phyloP scores from a whole-genome alignment of 2,888 invertebrate species.

The Leptopilina syphax region DNA sequence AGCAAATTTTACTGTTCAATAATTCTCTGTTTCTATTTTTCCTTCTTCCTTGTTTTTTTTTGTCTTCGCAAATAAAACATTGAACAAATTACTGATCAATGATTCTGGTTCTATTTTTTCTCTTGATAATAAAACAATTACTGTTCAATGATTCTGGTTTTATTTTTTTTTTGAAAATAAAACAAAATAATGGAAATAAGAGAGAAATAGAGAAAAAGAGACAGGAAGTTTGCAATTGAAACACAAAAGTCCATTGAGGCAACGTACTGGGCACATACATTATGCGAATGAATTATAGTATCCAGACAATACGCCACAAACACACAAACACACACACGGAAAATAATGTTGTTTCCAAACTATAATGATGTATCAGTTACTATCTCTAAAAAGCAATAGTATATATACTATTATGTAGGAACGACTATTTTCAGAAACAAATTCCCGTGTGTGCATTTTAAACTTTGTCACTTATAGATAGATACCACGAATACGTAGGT shows the following conservation, averaged over 20 bases:
- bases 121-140: too few species aligned
- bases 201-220: not conserved
- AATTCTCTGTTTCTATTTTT: too few species aligned
- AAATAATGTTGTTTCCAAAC: slow-evolving; percentile 2
- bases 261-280: not conserved
- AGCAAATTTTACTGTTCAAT: too few species aligned
- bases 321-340: not conserved
- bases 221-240: slow-evolving; percentile 28
- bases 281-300: not conserved
- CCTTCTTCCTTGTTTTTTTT: too few species aligned
- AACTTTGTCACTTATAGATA: not conserved
- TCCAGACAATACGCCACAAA: not conserved
- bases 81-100: too few species aligned
- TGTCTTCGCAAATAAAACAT: too few species aligned
- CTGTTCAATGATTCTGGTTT: too few species aligned
- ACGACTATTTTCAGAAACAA: slow-evolving; percentile 7
- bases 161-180: too few species aligned
- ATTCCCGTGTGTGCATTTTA: not conserved
- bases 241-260: not conserved
- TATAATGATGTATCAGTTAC: slow-evolving; percentile 29
- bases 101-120: too few species aligned
- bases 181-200: not conserved
- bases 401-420: not conserved
- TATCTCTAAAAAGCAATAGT: not conserved
- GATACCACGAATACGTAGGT: slow-evolving; percentile 24